Conservation (phyloP, 92 coral and sea anemone genomes). For the Zoanthus gigantus region DNA sequence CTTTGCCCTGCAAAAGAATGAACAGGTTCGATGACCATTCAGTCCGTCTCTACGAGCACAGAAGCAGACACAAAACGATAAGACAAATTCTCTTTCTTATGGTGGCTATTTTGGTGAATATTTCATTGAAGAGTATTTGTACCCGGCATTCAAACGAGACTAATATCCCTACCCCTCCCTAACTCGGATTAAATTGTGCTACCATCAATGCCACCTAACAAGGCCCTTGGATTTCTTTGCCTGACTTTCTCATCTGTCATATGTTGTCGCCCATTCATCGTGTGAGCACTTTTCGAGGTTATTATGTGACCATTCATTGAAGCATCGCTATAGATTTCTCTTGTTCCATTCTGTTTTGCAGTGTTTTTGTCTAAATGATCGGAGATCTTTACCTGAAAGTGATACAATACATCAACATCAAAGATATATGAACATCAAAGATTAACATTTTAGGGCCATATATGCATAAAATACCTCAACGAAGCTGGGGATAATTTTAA, state of each 20-base stretch:
- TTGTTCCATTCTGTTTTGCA: background rate
- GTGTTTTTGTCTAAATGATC: background rate
- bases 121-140: background rate
- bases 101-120: background rate
- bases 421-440: background rate
- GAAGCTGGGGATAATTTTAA: too few species aligned
- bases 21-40: too few species aligned
- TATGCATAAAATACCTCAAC: background rate
- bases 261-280: conserved; percentile 6
- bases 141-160: background rate
- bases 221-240: conserved; percentile 5
- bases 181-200: background rate
- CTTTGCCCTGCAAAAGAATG: too few species aligned
- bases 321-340: background rate
- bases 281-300: background rate
- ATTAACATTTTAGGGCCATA: background rate
- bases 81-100: background rate
- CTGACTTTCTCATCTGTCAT: background rate
- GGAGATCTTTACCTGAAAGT: background rate
- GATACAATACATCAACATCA: background rate
- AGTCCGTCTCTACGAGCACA: background rate
- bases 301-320: conserved; percentile 8
- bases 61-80: background rate
- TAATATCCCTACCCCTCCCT: background rate
- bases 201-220: background rate